These are phyloP conservation scores for Xenotilapia leptura DNA, from an alignment of 2,113 vertebrate species.

Conservation along the genomic window DNA sequence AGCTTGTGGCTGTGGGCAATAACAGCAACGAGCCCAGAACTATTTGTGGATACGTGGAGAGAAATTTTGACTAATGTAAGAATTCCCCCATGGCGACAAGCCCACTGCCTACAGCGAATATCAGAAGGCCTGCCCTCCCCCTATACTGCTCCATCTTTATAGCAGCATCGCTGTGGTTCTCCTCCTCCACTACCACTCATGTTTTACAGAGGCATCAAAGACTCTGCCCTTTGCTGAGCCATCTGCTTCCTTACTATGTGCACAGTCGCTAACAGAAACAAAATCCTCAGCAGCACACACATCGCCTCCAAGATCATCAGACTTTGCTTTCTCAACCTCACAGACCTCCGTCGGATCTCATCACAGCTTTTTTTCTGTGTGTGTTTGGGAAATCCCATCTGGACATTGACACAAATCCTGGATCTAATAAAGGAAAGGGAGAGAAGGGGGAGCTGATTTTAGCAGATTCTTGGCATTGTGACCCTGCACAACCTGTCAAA, in stretches of 20 bases:
- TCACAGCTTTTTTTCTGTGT: background rate
- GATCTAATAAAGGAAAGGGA: background rate
- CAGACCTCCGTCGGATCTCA: background rate
- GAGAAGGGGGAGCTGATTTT: background rate
- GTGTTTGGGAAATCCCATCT: slow-evolving; percentile 2
- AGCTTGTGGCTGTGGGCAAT: background rate
- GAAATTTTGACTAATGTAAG: background rate
- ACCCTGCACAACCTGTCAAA: background rate
- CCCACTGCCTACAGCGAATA: background rate
- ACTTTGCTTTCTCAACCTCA: background rate
- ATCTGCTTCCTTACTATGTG: slow-evolving; percentile 33
- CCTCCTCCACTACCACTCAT: background rate
- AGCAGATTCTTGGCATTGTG: background rate
- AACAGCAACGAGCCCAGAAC: background rate
- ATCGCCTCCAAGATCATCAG: background rate
- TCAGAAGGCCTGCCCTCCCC: background rate
- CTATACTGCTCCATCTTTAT: background rate
- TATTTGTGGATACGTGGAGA: background rate
- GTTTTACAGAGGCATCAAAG: background rate
- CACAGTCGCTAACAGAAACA: background rate
- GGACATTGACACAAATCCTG: background rate
- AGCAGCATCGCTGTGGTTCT: background rate
- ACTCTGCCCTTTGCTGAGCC: slow-evolving; percentile 32
- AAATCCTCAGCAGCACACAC: background rate
- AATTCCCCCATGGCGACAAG: background rate